Conservation (phyloP, 2,113 vertebrate species). For the Serinus canaria region DNA sequence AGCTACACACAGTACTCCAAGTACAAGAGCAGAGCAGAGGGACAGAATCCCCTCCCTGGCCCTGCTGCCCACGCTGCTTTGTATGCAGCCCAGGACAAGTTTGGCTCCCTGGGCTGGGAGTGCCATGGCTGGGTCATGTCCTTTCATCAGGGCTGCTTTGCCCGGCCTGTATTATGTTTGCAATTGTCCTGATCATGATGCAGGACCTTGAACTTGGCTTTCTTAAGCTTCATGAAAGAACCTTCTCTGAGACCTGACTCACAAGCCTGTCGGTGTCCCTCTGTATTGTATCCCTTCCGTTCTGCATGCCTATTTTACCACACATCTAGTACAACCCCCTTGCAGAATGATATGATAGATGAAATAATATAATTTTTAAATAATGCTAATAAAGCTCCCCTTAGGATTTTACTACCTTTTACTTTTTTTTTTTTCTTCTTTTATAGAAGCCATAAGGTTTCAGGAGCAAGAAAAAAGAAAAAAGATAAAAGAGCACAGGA, state of each 20-base stretch:
- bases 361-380: background rate
- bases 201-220: background rate
- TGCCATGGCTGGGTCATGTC: background rate
- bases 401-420: background rate
- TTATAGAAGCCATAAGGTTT: background rate
- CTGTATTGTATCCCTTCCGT: background rate
- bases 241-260: background rate
- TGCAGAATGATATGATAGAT: background rate
- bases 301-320: background rate
- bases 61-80: background rate
- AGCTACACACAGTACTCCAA: too few relatives aligned
- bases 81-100: background rate
- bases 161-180: background rate
- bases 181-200: background rate
- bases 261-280: background rate
- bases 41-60: background rate
- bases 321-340: background rate
- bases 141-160: background rate
- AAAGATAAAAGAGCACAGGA: background rate
- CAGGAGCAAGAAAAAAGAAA: background rate
- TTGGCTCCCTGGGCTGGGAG: background rate
- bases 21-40: accelerated
- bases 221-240: background rate
- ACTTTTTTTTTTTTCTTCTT: background rate
- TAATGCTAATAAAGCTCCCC: background rate